Evolutionary conservation across 2,113 vertebrate genomes (phyloP), one percentile per base, ranked within the genome.

Genomic region (Cyanoderma ruficeps): DNA sequence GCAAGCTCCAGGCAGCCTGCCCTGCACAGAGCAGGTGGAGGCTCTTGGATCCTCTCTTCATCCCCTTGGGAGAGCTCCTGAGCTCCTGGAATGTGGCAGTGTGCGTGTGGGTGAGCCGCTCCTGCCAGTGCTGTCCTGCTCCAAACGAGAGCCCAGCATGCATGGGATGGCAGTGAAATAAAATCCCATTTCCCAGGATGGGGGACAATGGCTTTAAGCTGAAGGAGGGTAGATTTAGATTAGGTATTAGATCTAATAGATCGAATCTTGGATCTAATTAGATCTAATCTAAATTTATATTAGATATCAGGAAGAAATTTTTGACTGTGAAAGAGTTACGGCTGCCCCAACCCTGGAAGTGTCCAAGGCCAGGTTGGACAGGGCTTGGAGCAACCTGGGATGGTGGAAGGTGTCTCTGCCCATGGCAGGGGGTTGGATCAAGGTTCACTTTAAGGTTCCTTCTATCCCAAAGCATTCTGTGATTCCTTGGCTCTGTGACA

Each of bases 301-400:
- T 42, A 42, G 42, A 15, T 30, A 17, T 30, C 6, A 69, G 7
- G 47, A 49, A 20, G n/a, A 76, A 33, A 63, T 27, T 42, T 13
- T 49, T 61, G 13, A 13, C 53, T 75, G 10, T 46, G 69, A 28
- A 67, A 28, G 67, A 53, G 30, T 0, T 60, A 25, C 24, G 35
- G 35, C 25, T 63, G 8, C 5, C 7, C 13, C 41, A 76, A 7
- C 47, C 18, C 41, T 69, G 49, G 15, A 16, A 83, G 10, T 61
- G 63, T 49, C 12, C 70, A 15, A 33, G n/a, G 10, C 6, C 56
- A 49, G 41, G 49, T 0, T 69, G 49, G 41, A 56, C 0, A 0
- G 19, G 31, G 10, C 35, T 55, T 69, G 70, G 47, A 76, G 11
- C 11, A 53, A 4, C 20, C n/a, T 47, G 63, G 25, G 17, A 2